phyloP scores from a whole-genome alignment of 1,140 invertebrate genomes.

The Cyclina sinensis region DNA sequence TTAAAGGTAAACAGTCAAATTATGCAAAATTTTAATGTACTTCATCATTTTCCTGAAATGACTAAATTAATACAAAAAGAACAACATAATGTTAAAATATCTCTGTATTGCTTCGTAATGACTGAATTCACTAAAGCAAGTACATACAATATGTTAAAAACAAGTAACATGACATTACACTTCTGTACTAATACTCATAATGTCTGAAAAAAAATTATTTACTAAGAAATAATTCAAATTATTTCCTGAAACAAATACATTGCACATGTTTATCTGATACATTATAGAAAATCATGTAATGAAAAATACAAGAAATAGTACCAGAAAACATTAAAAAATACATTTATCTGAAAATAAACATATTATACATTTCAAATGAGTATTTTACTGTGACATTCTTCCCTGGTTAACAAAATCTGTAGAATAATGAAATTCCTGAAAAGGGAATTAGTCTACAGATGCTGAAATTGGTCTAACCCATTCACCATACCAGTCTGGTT shows the following conservation, averaged over 20 bases:
- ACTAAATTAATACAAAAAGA: no score
- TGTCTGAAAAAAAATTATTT: no score
- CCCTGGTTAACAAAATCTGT: neutral
- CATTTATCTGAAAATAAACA: no score
- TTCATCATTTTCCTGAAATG: neutral
- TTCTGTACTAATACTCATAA: no score
- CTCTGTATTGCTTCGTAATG: neutral
- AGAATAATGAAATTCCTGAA: neutral
- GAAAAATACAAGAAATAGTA: no score
- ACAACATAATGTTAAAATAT: neutral
- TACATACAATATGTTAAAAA: no score
- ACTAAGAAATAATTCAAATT: neutral
- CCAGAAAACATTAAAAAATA: neutral
- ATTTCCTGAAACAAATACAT: constrained; percentile 1
- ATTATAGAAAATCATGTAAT: neutral
- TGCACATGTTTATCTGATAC: constrained; percentile 3
- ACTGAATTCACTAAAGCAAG: neutral
- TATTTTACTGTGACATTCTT: constrained; percentile 11
- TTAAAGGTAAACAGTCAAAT: neutral
- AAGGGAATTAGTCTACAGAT: neutral
- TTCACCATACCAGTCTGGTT: neutral
- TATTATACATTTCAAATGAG: neutral
- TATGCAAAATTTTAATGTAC: neutral
- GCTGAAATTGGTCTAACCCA: neutral
- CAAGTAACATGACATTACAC: no score